Percentiles rank a stretch among this genome's conserved stretches.
Evolutionary conservation across 2,797 vertebrate genomes (phyloP).

Genomic region (Diceros bicornis): DNA sequence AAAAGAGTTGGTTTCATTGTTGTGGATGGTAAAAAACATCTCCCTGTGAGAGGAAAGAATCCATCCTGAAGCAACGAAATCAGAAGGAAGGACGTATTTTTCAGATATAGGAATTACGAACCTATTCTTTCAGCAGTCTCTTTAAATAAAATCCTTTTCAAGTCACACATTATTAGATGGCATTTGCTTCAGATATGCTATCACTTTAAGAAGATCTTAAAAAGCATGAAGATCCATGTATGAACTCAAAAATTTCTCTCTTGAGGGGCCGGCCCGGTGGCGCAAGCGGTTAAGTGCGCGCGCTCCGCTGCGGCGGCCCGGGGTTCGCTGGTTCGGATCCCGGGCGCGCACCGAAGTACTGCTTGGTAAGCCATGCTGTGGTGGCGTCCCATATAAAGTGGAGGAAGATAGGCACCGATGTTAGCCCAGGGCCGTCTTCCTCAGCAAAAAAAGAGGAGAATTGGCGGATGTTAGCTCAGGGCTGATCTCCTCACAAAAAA

Average conservation of each 20-base stretch:
- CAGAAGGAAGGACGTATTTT: not conserved
- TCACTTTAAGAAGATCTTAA: slow-evolving; percentile 51
- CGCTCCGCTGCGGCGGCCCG: no score
- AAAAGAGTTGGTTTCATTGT: not conserved
- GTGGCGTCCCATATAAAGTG: no score
- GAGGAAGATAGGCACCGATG: no score
- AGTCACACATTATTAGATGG: not conserved
- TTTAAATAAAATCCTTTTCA: slow-evolving; percentile 2
- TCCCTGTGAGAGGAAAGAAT: not conserved
- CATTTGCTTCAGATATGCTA: not conserved
- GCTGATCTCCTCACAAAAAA: no score
- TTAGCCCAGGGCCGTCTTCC: no score
- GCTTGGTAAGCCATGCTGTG: no score
- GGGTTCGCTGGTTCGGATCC: no score
- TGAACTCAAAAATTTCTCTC: not conserved
- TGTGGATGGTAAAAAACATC: not conserved
- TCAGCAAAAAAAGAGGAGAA: no score
- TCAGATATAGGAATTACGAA: not conserved
- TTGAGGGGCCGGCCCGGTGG: no score
- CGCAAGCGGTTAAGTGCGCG: no score
- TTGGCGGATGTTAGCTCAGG: no score
- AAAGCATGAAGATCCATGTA: not conserved
- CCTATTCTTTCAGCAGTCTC: not conserved
- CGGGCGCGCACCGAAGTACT: no score
- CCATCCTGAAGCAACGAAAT: not conserved